A percentile compares a stretch with the other conserved stretches of the same genome.
Conservation (phyloP, 1,140 invertebrate species). For the Conus ventricosus region DNA sequence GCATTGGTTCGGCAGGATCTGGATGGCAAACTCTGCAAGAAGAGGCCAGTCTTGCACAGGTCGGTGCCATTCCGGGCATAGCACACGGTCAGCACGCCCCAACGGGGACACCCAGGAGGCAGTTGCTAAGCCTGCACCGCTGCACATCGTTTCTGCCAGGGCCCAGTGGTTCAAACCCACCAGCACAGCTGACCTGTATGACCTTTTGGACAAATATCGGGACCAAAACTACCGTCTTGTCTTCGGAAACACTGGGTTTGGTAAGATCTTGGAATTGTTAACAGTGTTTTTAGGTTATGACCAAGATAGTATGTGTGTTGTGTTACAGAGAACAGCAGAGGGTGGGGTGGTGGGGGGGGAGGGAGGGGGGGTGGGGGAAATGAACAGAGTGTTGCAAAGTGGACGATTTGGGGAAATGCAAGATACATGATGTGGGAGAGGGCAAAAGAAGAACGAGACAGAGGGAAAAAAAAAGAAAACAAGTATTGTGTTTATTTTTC, state of each 20-base stretch:
- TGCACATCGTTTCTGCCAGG: constrained; percentile 55
- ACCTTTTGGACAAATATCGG: constrained; percentile 51
- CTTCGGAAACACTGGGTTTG: constrained; percentile 62
- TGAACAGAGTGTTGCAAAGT: too few relatives aligned
- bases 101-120: not conserved
- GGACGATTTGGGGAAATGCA: too few relatives aligned
- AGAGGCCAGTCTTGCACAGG: constrained; percentile 54
- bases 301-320: too few relatives aligned
- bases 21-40: constrained; percentile 55
- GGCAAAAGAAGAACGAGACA: too few relatives aligned
- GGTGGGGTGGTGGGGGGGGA: too few relatives aligned
- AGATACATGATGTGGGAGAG: too few relatives aligned
- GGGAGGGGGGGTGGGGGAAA: too few relatives aligned
- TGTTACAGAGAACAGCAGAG: too few relatives aligned
- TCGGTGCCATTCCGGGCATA: constrained; percentile 37
- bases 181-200: constrained; percentile 51
- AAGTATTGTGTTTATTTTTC: too few relatives aligned
- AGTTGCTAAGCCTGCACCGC: constrained; percentile 9
- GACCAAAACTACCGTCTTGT: constrained; percentile 56
- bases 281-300: too few relatives aligned
- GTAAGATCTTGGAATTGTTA: constrained; percentile 40
- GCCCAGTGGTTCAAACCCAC: constrained; percentile 63
- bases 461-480: too few relatives aligned
- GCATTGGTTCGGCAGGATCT: constrained; percentile 46
- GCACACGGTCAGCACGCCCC: not conserved